Conservation (phyloP, 2,888 invertebrate species). For the Rosalia funebris region DNA sequence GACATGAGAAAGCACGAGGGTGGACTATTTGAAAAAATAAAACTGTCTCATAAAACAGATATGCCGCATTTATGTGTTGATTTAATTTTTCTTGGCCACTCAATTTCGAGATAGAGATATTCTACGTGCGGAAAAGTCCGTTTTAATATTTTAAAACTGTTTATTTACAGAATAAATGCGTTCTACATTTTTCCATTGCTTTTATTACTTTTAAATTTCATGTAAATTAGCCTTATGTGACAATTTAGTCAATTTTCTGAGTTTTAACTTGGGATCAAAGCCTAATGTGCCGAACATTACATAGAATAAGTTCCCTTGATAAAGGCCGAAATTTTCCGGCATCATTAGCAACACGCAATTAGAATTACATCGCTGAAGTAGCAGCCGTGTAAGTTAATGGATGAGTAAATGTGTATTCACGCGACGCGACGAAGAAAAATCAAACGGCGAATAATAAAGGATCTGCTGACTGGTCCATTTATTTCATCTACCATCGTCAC, state of each 20-base stretch:
- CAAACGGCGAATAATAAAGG: neutral
- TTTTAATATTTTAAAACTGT: too few species aligned
- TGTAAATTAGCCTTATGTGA: too few species aligned
- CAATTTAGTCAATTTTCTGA: neutral
- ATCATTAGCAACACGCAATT: neutral
- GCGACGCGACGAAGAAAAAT: neutral
- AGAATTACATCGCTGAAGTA: neutral
- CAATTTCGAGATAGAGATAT: too few species aligned
- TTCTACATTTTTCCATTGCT: too few species aligned
- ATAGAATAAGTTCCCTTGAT: neutral
- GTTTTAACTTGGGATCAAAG: neutral
- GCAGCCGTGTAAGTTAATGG: neutral
- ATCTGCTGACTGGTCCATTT: neutral
- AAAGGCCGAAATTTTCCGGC: neutral
- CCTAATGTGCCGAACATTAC: neutral
- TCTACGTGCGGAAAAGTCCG: too few species aligned
- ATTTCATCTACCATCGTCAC: conserved; percentile 5
- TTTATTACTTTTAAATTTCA: too few species aligned
- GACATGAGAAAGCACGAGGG: too few species aligned
- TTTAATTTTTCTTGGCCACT: too few species aligned
- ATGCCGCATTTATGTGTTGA: too few species aligned
- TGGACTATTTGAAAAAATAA: too few species aligned
- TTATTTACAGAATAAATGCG: too few species aligned
- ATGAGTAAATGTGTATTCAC: neutral
- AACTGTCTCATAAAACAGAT: too few species aligned